These are phyloP conservation scores for Ciconia maguari DNA, from an alignment of 2,113 vertebrate genomes.

Conservation along the genomic window DNA sequence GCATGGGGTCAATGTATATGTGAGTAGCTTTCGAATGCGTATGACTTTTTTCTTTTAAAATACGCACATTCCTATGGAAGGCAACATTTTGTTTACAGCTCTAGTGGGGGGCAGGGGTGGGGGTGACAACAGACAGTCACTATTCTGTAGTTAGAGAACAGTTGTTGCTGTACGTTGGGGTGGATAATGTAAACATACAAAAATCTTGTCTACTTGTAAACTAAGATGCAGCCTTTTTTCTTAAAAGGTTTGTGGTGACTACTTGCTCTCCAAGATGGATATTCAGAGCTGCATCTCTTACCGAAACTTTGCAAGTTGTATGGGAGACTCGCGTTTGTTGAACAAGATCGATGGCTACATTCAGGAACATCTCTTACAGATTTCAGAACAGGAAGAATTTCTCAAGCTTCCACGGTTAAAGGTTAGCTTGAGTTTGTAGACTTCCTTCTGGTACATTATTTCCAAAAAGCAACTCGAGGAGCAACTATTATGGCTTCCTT, in stretches of 20 bases:
- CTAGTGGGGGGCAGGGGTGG: too few species aligned
- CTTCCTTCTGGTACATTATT: background rate
- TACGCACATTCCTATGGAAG: background rate
- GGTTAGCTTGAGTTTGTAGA: constrained; percentile 66
- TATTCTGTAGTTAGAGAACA: background rate
- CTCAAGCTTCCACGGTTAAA: constrained; percentile 97
- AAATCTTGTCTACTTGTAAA: background rate
- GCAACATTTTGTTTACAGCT: background rate
- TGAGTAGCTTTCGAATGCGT: background rate
- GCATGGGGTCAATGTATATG: accelerated
- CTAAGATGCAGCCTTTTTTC: background rate
- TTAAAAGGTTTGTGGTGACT: constrained; percentile 94
- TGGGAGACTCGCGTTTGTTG: constrained; percentile 89
- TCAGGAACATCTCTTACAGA: constrained; percentile 92
- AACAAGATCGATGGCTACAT: constrained; percentile 92
- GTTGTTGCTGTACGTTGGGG: background rate
- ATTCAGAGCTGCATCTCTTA: constrained; percentile 92
- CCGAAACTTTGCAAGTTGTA: constrained; percentile 92
- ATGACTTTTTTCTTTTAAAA: background rate
- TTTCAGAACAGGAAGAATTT: constrained; percentile 97
- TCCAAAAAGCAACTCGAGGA: background rate
- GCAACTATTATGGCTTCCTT: background rate
- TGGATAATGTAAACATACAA: background rate
- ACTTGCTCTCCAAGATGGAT: constrained; percentile 94
- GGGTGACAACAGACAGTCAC: background rate